Percentiles rank a stretch among this genome's conserved stretches.
Conservation (phyloP, 2,888 invertebrate genomes). For the Axea sp. region DNA sequence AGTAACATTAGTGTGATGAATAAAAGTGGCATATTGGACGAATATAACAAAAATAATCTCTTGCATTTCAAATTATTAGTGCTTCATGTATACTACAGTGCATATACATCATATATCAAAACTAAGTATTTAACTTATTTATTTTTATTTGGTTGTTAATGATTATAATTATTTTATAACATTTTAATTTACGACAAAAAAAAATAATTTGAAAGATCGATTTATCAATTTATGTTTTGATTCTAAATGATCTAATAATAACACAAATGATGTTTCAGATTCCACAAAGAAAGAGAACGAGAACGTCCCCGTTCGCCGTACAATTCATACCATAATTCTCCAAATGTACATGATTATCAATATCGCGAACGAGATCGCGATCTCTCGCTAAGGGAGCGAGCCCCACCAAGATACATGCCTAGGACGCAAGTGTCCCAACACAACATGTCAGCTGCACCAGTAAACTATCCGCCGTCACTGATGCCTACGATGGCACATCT, state of each 20-base stretch:
- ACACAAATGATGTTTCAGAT: conserved; percentile 65
- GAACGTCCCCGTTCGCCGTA: conserved; percentile 74
- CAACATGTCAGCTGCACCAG: conserved; percentile 71
- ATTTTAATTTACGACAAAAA: no score
- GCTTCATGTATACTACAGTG: no score
- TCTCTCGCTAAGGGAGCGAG: conserved; percentile 69
- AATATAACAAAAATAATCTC: no score
- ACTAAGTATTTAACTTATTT: no score
- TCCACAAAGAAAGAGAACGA: conserved; percentile 75
- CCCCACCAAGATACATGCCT: conserved; percentile 72
- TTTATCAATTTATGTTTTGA: not conserved
- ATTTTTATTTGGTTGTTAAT: no score
- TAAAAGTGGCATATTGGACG: no score
- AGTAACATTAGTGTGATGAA: no score
- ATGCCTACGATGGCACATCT: conserved; percentile 76
- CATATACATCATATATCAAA: no score
- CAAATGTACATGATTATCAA: conserved; percentile 75
- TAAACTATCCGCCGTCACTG: conserved; percentile 74
- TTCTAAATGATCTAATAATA: not conserved
- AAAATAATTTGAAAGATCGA: no score
- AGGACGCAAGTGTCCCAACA: conserved; percentile 74
- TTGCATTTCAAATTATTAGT: no score
- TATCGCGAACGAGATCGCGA: conserved; percentile 75
- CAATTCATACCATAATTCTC: conserved; percentile 75
- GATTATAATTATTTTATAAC: no score